Percentiles rank a stretch among this genome's conserved stretches.
These are phyloP conservation scores for Melanchra persicariae DNA, from an alignment of 2,888 invertebrate species.

Conservation along the genomic window DNA sequence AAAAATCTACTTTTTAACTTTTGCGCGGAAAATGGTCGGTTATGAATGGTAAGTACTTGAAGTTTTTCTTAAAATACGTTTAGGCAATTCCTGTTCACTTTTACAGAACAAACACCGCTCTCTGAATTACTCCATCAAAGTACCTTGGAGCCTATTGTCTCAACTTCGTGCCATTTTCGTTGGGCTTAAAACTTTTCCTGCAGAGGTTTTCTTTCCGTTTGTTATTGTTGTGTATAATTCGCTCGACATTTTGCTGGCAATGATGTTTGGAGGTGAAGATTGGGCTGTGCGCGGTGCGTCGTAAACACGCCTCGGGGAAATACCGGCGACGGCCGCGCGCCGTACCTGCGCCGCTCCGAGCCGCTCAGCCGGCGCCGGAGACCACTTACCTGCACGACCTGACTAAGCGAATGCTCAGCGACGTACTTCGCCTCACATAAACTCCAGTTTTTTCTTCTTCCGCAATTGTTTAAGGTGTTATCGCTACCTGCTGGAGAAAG, in stretches of 20 bases:
- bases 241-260: conserved; percentile 69
- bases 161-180: conserved; percentile 61
- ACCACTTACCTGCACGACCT: conserved; percentile 72
- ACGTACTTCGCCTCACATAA: conserved; percentile 72
- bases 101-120: conserved; percentile 52
- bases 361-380: conserved; percentile 53
- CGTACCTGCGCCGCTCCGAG: conserved; percentile 34
- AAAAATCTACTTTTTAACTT: conserved; percentile 21
- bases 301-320: conserved; percentile 86
- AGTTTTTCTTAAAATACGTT: conserved; percentile 58
- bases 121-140: conserved; percentile 50
- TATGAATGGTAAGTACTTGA: conserved; percentile 54
- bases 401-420: conserved; percentile 78
- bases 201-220: conserved; percentile 69
- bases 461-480: conserved; percentile 68
- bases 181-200: conserved; percentile 67
- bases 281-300: conserved; percentile 74
- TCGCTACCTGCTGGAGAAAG: conserved; percentile 55
- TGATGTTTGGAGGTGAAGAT: conserved; percentile 76
- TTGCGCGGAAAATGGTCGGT: conserved; percentile 29
- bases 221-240: conserved; percentile 79
- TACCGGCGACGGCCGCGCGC: conserved; percentile 68
- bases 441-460: conserved; percentile 70
- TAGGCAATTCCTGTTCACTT: conserved; percentile 46
- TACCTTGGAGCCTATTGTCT: conserved; percentile 64